Conservation (phyloP, 2,113 vertebrate species). For the Thunnus maccoyii region DNA sequence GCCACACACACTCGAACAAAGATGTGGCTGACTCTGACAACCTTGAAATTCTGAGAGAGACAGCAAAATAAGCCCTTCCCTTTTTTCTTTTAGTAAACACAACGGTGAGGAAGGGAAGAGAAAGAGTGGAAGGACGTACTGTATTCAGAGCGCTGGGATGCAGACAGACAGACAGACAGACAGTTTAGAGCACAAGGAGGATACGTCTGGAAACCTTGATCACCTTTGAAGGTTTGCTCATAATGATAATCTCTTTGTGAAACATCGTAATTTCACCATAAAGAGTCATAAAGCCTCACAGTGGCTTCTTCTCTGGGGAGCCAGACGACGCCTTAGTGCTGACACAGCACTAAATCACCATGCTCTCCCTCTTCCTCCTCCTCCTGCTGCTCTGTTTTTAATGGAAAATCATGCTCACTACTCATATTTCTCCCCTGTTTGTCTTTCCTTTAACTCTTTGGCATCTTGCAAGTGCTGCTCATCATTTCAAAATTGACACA, state of each 20-base stretch:
- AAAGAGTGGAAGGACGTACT: conserved; percentile 12
- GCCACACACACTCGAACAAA: neutral
- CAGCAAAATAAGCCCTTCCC: neutral
- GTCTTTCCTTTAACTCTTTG: conserved; percentile 9
- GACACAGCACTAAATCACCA: conserved; percentile 77
- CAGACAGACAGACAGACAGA: conserved; percentile 22
- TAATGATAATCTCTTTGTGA: conserved; percentile 72
- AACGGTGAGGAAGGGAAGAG: neutral
- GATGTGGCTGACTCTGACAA: neutral
- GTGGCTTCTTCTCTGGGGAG: conserved; percentile 66
- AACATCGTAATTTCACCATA: conserved; percentile 68
- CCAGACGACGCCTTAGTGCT: conserved; percentile 62
- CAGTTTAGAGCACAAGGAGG: conserved; percentile 21
- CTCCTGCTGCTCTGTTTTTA: conserved; percentile 38
- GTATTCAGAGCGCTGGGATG: conserved; percentile 16
- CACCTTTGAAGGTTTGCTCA: conserved; percentile 65
- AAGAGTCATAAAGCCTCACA: conserved; percentile 72
- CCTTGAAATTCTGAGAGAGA: conserved; percentile 19
- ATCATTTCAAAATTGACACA: neutral
- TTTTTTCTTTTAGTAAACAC: conserved; percentile 14
- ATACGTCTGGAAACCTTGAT: conserved; percentile 52
- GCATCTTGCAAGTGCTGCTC: neutral
- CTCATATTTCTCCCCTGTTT: conserved; percentile 5
- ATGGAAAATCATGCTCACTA: conserved; percentile 60
- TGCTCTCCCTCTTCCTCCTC: conserved; percentile 4